These are phyloP conservation scores for Crioceris asparagi DNA, from an alignment of 2,888 invertebrate genomes.

Conservation along the genomic window DNA sequence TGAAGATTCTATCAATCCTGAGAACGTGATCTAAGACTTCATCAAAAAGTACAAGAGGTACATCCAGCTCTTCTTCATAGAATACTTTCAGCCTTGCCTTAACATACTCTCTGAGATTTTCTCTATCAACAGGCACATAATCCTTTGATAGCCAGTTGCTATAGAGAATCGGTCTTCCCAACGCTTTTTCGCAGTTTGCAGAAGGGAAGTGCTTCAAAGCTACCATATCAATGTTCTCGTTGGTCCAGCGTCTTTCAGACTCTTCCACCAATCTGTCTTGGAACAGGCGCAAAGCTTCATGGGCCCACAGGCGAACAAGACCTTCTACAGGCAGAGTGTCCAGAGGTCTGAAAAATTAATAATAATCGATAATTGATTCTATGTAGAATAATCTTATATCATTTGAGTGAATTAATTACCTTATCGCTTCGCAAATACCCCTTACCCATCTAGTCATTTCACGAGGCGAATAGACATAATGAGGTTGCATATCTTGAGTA, in stretches of 20 bases:
- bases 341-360: slow-evolving; percentile 52
- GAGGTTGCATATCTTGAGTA: slow-evolving; percentile 99
- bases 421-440: slow-evolving; percentile 96
- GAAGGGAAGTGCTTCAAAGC: slow-evolving; percentile 88
- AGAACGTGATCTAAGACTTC: slow-evolving; percentile 99
- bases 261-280: slow-evolving; percentile 93
- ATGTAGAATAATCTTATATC: neutral
- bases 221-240: slow-evolving; percentile 90
- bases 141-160: slow-evolving; percentile 99
- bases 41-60: slow-evolving; percentile 94
- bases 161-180: slow-evolving; percentile 92
- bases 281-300: slow-evolving; percentile 96
- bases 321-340: slow-evolving; percentile 89
- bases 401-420: slow-evolving; percentile 11
- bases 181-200: slow-evolving; percentile 56
- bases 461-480: slow-evolving; percentile 97
- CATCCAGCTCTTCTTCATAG: slow-evolving; percentile 98
- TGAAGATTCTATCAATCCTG: slow-evolving; percentile 96
- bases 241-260: slow-evolving; percentile 92
- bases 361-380: neutral
- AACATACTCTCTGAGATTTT: slow-evolving; percentile 91
- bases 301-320: slow-evolving; percentile 96
- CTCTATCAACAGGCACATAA: slow-evolving; percentile 91
- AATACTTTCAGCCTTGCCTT: slow-evolving; percentile 95
- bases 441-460: slow-evolving; percentile 99